A percentile compares a stretch with the other conserved stretches of the same genome.
Evolutionary conservation across 2,888 invertebrate genomes (phyloP).

Genomic region (Dolomedes plantarius): DNA sequence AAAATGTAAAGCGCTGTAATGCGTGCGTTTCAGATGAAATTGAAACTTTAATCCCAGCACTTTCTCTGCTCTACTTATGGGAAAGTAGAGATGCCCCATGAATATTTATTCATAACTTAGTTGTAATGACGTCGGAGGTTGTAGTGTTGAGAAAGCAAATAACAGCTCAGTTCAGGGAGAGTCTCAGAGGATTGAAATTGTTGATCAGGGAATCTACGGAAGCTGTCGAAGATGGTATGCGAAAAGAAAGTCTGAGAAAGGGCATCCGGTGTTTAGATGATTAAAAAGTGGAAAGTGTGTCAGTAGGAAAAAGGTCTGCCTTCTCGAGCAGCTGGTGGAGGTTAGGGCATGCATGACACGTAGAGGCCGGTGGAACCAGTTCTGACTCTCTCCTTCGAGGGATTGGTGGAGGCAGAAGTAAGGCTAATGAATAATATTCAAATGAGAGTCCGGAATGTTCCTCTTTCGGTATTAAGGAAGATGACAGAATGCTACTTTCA

Average conservation of each 20-base stretch:
- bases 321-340: conserved; percentile 8
- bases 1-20: too few species aligned
- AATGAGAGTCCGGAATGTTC: not conserved
- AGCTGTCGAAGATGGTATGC: conserved; percentile 19
- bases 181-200: too few species aligned
- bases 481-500: not conserved
- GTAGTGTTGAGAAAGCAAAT: too few species aligned
- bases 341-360: conserved; percentile 25
- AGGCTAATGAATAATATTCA: conserved; percentile 25
- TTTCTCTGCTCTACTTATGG: too few species aligned
- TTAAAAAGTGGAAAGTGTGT: conserved; percentile 20
- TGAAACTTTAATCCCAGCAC: too few species aligned
- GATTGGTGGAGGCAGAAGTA: not conserved
- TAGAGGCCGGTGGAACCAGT: conserved; percentile 25
- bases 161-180: too few species aligned
- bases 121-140: too few species aligned
- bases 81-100: too few species aligned
- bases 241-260: not conserved
- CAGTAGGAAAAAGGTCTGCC: conserved; percentile 28
- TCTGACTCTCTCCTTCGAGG: conserved; percentile 4
- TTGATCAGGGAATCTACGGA: too few species aligned
- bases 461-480: not conserved
- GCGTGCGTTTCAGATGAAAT: too few species aligned
- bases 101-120: too few species aligned
- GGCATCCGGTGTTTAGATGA: not conserved